A percentile compares a stretch with the other conserved stretches of the same genome.
Conservation (phyloP, 64 coral and sea anemone genomes). For the Cladopsammia gracilis region DNA sequence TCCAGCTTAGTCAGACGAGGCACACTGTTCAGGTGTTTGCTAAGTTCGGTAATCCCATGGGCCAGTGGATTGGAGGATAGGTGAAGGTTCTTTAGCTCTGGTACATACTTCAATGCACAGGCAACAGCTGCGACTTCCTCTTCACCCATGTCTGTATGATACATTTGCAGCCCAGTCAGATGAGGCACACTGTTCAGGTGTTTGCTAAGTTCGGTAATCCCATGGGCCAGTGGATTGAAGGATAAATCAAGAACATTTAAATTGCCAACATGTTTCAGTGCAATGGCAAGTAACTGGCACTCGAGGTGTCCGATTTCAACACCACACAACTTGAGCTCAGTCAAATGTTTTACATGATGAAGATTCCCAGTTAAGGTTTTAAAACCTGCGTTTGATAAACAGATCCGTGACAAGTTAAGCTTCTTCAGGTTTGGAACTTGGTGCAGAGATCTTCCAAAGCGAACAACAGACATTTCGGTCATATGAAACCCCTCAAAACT, state of each 20-base stretch:
- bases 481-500: background rate
- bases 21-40: too few relatives aligned
- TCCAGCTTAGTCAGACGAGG: too few relatives aligned
- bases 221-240: background rate
- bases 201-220: too few relatives aligned
- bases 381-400: too few relatives aligned
- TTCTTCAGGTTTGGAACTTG: background rate
- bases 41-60: too few relatives aligned
- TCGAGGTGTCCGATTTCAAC: too few relatives aligned
- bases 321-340: too few relatives aligned
- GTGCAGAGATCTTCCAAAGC: background rate
- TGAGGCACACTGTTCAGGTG: too few relatives aligned
- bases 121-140: too few relatives aligned
- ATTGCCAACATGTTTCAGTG: background rate
- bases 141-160: too few relatives aligned
- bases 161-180: too few relatives aligned
- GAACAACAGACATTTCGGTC: too few relatives aligned
- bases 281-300: background rate
- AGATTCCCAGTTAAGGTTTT: background rate
- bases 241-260: background rate
- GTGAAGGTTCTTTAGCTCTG: background rate
- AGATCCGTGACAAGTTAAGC: background rate
- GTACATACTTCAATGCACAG: background rate
- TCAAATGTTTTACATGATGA: background rate
- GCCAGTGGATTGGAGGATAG: background rate